Evolutionary conservation across 2,888 invertebrate genomes (phyloP), one percentile per base, ranked within the genome.

Genomic region (Drosophila subquinaria): DNA sequence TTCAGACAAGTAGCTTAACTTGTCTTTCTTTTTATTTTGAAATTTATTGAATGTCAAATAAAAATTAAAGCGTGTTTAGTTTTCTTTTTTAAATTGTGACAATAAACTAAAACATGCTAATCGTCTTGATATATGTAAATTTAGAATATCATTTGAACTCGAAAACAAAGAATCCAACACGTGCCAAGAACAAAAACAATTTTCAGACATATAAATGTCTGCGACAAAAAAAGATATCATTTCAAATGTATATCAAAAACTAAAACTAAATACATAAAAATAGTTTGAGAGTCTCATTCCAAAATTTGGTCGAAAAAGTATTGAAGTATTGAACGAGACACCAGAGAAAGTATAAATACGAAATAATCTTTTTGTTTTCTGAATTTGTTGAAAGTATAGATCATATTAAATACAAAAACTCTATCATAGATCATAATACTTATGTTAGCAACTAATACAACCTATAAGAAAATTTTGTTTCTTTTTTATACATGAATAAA

Each of bases 91-190:
- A 36, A 53, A 33, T 17, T 35, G 15, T 43, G 56, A 40, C 30
- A 71, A 65, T 62, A 17, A 15, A 52, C 69, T 20, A 55, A 61
- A 61, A n/a, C 17, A 27, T 11, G 5, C 35, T 30, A 43, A 48
- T 43, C 20, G 15, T 23, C 17, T 27, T 35, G 27, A 50, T 43
- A 17, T 55, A 30, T 33, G n/a, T 60, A 53, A 23, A n/a, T 15
- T 15, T 20, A 48, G 27, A 50, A 50, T 38, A 33, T 47, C n/a
- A 30, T 27, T 35, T 36, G 5, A 36, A 52, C 23, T 36, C 15
- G 11, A 51, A 51, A 51, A 42, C 27, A 50, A 20, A 51, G 42
- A 36, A 20, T 53, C 17, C 20, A 23, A 43, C 35, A 43, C 53
- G 40, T 69, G 53, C 35, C 52, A 74, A 50, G 57, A 5, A 43